Percentiles rank a stretch among this genome's conserved stretches.
These are phyloP conservation scores for Drosophila meridiana DNA, from an alignment of 2,888 invertebrate genomes.

Conservation along the genomic window DNA sequence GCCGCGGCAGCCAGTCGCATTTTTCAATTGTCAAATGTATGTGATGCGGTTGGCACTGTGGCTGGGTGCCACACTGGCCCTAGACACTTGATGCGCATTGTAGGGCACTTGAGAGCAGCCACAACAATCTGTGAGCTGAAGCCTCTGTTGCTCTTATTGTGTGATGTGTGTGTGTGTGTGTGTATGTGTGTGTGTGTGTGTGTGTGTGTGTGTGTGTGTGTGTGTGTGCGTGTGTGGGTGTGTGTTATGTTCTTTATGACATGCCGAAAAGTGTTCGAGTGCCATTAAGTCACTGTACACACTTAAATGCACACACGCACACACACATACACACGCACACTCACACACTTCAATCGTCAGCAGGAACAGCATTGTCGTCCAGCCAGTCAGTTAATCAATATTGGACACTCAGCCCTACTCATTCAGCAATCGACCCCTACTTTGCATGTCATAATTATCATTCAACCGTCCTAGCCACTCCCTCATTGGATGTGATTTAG, in stretches of 20 bases:
- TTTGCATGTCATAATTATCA: slow-evolving; percentile 71
- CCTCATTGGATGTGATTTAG: slow-evolving; percentile 38
- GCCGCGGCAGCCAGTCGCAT: slow-evolving; percentile 38
- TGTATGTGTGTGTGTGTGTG: slow-evolving; percentile 18
- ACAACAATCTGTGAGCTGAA: slow-evolving; percentile 58
- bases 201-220: slow-evolving; percentile 12
- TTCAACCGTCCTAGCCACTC: not conserved
- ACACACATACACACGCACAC: slow-evolving; percentile 16
- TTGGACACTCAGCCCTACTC: slow-evolving; percentile 50
- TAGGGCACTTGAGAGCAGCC: slow-evolving; percentile 61
- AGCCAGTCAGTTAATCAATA: slow-evolving; percentile 69
- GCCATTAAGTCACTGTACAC: slow-evolving; percentile 73
- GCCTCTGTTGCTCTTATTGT: slow-evolving; percentile 54
- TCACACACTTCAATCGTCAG: slow-evolving; percentile 27
- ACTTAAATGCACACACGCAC: slow-evolving; percentile 56
- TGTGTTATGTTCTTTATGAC: slow-evolving; percentile 71
- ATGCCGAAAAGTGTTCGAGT: slow-evolving; percentile 77
- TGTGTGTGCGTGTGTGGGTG: slow-evolving; percentile 29
- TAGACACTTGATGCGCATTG: slow-evolving; percentile 47
- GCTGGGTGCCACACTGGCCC: slow-evolving; percentile 9
- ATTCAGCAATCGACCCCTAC: slow-evolving; percentile 42
- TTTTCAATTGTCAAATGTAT: slow-evolving; percentile 35
- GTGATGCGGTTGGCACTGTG: slow-evolving; percentile 27
- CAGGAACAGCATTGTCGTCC: slow-evolving; percentile 25
- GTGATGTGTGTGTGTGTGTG: slow-evolving; percentile 6